These are phyloP conservation scores for Diadegma fenestrale DNA, from an alignment of 2,888 invertebrate genomes.

Conservation along the genomic window DNA sequence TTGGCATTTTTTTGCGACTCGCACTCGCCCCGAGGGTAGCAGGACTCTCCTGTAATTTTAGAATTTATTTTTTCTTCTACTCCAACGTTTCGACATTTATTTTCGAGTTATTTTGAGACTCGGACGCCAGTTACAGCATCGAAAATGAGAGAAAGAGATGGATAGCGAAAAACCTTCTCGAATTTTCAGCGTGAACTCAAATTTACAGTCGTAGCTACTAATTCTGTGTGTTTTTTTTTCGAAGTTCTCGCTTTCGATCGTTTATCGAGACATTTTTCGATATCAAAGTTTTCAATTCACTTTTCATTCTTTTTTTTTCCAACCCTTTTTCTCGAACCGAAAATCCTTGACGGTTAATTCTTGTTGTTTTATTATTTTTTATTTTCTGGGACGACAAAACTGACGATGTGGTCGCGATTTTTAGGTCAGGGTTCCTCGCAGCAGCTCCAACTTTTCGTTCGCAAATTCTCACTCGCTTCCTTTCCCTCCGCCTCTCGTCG, in stretches of 20 bases:
- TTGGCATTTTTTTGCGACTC: constrained; percentile 9
- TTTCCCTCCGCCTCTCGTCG: constrained; percentile 79
- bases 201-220: not conserved
- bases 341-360: constrained; percentile 20
- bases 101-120: constrained; percentile 34
- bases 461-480: constrained; percentile 56
- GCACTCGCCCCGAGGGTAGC: constrained; percentile 16
- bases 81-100: constrained; percentile 36
- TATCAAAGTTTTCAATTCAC: too few species aligned
- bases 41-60: constrained; percentile 38
- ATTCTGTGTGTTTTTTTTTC: not conserved
- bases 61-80: constrained; percentile 32
- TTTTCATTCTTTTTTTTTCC: not conserved
- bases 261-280: not conserved
- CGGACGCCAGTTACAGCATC: constrained; percentile 34
- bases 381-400: constrained; percentile 73
- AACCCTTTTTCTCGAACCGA: not conserved
- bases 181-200: not conserved
- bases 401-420: constrained; percentile 74
- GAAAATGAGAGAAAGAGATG: not conserved
- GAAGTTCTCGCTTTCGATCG: not conserved
- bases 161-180: not conserved
- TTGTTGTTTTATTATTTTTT: constrained; percentile 57
- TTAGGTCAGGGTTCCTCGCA: constrained; percentile 76
- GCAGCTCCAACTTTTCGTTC: constrained; percentile 58